Evolutionary conservation across 2,888 invertebrate species (phyloP).

Genomic region (Tolmerus cingulatus): DNA sequence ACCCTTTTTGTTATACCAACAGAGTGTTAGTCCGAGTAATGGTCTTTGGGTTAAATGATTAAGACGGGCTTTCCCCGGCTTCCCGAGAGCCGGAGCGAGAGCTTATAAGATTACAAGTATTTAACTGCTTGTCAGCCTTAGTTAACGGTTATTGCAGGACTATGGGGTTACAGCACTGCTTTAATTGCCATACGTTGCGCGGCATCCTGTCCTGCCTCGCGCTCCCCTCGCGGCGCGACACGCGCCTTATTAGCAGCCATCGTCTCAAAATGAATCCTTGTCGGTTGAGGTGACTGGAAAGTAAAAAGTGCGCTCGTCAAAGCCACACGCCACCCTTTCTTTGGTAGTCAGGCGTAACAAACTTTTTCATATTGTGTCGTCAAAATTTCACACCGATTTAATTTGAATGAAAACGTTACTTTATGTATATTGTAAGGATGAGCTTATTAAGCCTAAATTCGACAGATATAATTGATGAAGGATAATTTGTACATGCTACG

Average conservation of each 20-base stretch:
- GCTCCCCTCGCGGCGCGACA: background rate
- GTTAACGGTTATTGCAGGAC: background rate
- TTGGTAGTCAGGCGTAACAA: background rate
- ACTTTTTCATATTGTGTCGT: background rate
- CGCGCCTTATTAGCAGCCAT: background rate
- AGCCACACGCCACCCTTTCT: background rate
- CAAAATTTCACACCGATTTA: background rate
- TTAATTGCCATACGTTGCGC: background rate
- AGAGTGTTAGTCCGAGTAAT: conserved; percentile 44
- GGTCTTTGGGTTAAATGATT: conserved; percentile 41
- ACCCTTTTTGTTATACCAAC: background rate
- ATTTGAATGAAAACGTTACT: background rate
- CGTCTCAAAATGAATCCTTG: background rate
- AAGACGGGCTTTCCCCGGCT: conserved; percentile 23
- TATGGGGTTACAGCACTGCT: background rate
- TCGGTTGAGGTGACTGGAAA: background rate
- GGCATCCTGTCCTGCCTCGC: background rate
- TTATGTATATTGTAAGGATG: background rate
- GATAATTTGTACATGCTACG: no score
- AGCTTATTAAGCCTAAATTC: background rate
- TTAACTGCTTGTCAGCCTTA: conserved; percentile 5
- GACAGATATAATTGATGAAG: background rate
- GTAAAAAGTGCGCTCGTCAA: background rate
- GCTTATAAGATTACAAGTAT: conserved; percentile 30
- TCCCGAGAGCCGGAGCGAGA: background rate